Conservation (phyloP, 2,797 vertebrate species). For the Acanthopagrus latus region DNA sequence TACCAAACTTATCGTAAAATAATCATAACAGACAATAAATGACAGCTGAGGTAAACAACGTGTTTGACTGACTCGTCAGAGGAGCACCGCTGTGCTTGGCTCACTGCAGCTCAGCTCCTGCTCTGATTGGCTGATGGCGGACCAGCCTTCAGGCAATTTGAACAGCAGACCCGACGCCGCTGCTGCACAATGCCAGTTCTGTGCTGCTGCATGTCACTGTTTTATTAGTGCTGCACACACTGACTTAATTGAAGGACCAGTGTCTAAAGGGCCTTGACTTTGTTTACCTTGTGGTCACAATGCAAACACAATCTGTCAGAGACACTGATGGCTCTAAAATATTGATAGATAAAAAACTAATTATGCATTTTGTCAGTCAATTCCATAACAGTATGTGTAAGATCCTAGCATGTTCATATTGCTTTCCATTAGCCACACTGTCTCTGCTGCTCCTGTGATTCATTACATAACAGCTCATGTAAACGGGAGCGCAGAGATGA, state of each 20-base stretch:
- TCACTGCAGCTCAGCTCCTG: constrained; percentile 40
- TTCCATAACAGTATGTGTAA: not conserved
- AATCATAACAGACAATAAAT: constrained; percentile 1
- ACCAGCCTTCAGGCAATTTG: constrained; percentile 59
- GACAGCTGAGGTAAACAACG: constrained; percentile 17
- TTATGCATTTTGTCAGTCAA: not conserved
- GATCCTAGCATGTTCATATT: not conserved
- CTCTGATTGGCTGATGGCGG: constrained; percentile 72
- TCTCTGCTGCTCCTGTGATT: constrained; percentile 40
- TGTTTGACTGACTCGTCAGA: constrained; percentile 46
- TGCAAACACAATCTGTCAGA: constrained; percentile 24
- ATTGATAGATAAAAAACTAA: not conserved
- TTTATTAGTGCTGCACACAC: constrained; percentile 50
- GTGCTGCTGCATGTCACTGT: constrained; percentile 57
- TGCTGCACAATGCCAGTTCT: constrained; percentile 58
- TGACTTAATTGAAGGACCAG: constrained; percentile 30
- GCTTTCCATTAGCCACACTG: not conserved
- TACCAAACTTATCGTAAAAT: not conserved
- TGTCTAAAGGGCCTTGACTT: constrained; percentile 37
- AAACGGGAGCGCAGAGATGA: constrained; percentile 36
- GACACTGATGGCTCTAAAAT: not conserved
- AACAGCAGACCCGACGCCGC: constrained; percentile 56
- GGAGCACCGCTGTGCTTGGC: constrained; percentile 24
- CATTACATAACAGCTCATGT: constrained; percentile 39
- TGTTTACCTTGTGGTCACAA: constrained; percentile 49